These are phyloP conservation scores for Coreoperca whiteheadi DNA, from an alignment of 2,113 vertebrate genomes.

Conservation along the genomic window DNA sequence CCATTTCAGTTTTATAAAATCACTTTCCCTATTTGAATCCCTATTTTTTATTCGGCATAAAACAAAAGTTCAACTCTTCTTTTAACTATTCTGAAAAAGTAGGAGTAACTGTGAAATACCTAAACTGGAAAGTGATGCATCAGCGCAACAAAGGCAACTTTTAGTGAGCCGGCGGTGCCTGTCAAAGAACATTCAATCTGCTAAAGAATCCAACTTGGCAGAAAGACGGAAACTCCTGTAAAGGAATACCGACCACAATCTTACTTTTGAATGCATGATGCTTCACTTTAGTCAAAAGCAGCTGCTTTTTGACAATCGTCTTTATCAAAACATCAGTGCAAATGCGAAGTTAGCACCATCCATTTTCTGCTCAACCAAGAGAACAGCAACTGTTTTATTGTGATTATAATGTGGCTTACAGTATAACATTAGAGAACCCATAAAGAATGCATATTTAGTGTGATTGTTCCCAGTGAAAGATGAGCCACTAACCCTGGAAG, in stretches of 20 bases:
- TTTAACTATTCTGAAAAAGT: neutral
- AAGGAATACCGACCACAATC: conserved; percentile 10
- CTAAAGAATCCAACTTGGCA: conserved; percentile 22
- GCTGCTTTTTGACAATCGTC: neutral
- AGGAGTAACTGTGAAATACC: conserved; percentile 2
- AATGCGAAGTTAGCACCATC: conserved; percentile 22
- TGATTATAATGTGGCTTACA: conserved; percentile 24
- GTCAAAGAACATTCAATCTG: conserved; percentile 18
- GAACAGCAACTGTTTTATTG: neutral
- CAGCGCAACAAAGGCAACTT: conserved; percentile 35
- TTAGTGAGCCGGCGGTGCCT: conserved; percentile 14
- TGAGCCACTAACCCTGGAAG: conserved; percentile 7
- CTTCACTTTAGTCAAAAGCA: neutral
- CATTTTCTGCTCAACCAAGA: neutral
- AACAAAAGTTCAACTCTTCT: neutral
- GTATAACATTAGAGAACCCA: neutral
- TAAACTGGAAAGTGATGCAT: conserved; percentile 14
- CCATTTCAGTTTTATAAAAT: neutral
- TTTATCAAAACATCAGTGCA: conserved; percentile 16
- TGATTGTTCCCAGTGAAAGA: conserved; percentile 41
- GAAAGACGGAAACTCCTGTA: neutral
- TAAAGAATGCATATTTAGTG: conserved; percentile 22
- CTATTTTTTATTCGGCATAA: neutral
- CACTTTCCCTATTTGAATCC: neutral
- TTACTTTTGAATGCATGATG: conserved; percentile 7